Percentiles rank a stretch among this genome's conserved stretches.
Conservation (phyloP, 2,113 vertebrate genomes). For the Rhynchomys soricoides region DNA sequence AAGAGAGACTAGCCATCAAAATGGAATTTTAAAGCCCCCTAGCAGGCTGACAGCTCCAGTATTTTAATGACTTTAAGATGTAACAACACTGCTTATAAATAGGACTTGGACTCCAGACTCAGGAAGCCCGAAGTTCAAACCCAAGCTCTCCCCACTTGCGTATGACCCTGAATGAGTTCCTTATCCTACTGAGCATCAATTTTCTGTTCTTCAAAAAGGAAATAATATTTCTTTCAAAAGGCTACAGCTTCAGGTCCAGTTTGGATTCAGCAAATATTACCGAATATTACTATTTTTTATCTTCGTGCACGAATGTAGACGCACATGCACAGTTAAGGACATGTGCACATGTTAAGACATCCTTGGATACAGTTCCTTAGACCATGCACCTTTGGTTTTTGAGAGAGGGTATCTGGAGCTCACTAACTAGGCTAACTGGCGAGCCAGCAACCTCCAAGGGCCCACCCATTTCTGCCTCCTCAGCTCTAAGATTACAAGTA, state of each 20-base stretch:
- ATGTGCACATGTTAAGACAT: not conserved
- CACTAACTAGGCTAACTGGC: not conserved
- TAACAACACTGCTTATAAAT: not conserved
- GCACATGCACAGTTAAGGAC: not conserved
- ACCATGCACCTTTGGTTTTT: not conserved
- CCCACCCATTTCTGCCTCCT: not conserved
- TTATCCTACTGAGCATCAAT: not conserved
- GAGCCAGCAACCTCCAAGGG: not conserved
- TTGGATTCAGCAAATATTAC: not conserved
- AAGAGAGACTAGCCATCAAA: not conserved
- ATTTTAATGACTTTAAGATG: not conserved
- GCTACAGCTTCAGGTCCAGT: not conserved
- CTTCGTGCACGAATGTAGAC: not conserved
- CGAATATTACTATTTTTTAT: not conserved
- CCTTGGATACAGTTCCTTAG: too few relatives aligned
- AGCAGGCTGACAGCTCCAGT: not conserved
- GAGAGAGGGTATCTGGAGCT: not conserved
- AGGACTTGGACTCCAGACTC: not conserved
- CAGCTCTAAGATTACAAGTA: not conserved
- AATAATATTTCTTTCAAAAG: slow-evolving; percentile 4
- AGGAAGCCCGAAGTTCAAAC: slow-evolving; percentile 19
- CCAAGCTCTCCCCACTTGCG: not conserved
- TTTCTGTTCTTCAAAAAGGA: slow-evolving; percentile 42
- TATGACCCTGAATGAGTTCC: not conserved
- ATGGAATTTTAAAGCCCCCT: not conserved